Conservation (phyloP, 2,113 vertebrate genomes). For the Pomatostomus ruficeps region DNA sequence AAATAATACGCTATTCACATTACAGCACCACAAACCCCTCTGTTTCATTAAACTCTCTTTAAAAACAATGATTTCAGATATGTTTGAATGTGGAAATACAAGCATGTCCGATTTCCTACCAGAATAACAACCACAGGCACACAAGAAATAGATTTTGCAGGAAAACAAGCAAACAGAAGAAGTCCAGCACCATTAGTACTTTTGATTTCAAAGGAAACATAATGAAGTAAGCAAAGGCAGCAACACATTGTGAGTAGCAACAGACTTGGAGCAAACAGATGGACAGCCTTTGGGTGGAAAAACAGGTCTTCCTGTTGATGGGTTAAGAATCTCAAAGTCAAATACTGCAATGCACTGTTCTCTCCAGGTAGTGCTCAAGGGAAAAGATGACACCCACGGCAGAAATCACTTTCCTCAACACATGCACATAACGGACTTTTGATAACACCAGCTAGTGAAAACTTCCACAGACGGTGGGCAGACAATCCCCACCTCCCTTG, state of each 20-base stretch:
- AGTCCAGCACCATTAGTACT: background rate
- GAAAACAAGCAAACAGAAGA: background rate
- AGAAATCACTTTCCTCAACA: background rate
- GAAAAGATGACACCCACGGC: background rate
- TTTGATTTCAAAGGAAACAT: background rate
- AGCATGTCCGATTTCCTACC: rapidly evolving
- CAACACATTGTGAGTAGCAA: background rate
- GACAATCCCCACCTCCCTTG: background rate
- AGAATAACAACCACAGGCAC: background rate
- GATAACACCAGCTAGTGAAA: background rate
- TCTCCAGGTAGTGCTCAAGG: background rate
- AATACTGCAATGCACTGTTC: background rate
- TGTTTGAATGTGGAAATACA: background rate
- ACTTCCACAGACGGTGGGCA: background rate
- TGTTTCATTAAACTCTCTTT: background rate
- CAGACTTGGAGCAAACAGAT: background rate
- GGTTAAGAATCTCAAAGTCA: background rate
- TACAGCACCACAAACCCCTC: background rate
- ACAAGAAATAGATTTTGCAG: background rate
- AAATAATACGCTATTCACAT: background rate
- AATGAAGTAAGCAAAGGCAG: background rate
- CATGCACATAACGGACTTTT: background rate
- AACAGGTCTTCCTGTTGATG: background rate
- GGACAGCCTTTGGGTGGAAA: background rate
- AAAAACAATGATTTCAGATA: background rate